These are phyloP conservation scores for Diabrotica virgifera DNA, from an alignment of 1,140 invertebrate genomes.

Conservation along the genomic window DNA sequence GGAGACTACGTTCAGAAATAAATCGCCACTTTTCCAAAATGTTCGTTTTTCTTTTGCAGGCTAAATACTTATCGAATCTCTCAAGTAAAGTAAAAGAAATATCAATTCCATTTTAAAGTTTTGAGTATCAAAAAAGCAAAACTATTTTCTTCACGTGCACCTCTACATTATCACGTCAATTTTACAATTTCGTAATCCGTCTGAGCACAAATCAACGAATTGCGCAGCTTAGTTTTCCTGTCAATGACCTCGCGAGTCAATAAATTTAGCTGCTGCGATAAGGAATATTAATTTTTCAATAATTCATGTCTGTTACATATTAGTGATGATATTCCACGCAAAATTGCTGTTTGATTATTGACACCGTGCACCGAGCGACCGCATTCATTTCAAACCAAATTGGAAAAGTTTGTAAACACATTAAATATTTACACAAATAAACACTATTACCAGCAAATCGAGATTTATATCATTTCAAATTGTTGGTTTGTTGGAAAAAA, in stretches of 20 bases:
- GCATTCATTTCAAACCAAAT: not conserved
- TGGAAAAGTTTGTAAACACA: not conserved
- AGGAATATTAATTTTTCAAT: not conserved
- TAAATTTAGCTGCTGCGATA: not conserved
- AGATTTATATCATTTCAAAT: no score
- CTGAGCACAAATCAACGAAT: not conserved
- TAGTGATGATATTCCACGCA: not conserved
- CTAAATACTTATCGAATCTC: no score
- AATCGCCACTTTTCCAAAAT: no score
- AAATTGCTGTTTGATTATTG: not conserved
- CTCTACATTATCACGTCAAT: no score
- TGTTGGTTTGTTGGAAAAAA: no score
- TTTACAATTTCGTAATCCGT: not conserved
- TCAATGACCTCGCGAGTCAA: not conserved
- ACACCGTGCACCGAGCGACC: not conserved
- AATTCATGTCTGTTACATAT: not conserved
- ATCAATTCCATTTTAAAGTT: no score
- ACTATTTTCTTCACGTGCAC: no score
- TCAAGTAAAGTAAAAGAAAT: no score
- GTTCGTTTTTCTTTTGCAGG: no score
- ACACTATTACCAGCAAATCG: not conserved
- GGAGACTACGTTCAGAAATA: no score
- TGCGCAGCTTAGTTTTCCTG: not conserved
- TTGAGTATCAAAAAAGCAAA: no score
- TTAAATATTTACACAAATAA: not conserved